Conservation (phyloP, 2,888 invertebrate genomes). For the Lumbricus terrestris region DNA sequence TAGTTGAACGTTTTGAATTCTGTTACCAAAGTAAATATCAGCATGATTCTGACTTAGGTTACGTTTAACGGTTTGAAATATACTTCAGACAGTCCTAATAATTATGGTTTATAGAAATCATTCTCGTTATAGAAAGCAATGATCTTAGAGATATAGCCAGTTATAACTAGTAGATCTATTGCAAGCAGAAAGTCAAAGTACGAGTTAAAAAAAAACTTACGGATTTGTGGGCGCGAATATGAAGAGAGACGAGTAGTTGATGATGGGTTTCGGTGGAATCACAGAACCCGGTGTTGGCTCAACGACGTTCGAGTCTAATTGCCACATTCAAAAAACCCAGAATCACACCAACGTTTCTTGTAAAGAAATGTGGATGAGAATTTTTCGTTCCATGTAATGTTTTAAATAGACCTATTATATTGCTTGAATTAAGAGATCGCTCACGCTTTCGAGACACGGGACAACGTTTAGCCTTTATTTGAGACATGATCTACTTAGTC, state of each 20-base stretch:
- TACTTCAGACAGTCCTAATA: too few species aligned
- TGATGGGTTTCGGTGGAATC: conserved; percentile 20
- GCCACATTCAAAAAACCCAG: background rate
- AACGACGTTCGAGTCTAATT: background rate
- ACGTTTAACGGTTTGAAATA: background rate
- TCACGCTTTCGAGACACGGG: too few species aligned
- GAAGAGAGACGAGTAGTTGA: conserved; percentile 99
- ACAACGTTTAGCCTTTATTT: too few species aligned
- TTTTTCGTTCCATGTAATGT: too few species aligned
- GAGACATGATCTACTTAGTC: too few species aligned
- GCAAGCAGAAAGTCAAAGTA: background rate
- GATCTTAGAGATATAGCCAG: background rate
- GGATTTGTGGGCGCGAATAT: conserved; percentile 98
- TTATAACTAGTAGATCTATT: too few species aligned
- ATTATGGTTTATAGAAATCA: background rate
- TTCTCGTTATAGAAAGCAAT: background rate
- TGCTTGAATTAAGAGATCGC: too few species aligned
- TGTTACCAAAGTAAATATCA: background rate
- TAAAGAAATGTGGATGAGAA: too few species aligned
- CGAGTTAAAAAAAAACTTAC: conserved; percentile 74
- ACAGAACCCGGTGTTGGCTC: background rate
- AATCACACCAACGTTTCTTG: background rate
- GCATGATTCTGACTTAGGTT: too few species aligned
- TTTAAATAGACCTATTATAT: too few species aligned
- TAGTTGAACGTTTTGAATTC: background rate